These are phyloP conservation scores for Ormyrus labotus DNA, from an alignment of 2,888 invertebrate genomes.

Conservation along the genomic window DNA sequence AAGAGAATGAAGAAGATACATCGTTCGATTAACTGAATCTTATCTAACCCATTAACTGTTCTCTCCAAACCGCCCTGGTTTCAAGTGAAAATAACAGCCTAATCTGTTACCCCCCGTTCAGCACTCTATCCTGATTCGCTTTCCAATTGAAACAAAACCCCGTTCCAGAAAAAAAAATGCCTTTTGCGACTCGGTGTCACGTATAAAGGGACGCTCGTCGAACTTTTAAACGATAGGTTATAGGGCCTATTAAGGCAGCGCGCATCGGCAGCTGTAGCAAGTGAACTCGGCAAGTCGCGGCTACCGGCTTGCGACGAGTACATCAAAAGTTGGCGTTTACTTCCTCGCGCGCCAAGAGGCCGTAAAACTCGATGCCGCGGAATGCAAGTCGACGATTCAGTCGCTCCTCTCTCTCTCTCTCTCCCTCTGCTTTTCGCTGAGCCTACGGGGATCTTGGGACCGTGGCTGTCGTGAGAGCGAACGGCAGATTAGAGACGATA, in stretches of 20 bases:
- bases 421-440: too few relatives aligned
- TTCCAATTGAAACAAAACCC: too few relatives aligned
- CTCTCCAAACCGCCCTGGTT: too few relatives aligned
- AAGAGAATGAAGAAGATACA: too few relatives aligned
- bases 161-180: too few relatives aligned
- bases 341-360: constrained; percentile 62
- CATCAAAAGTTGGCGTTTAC: constrained; percentile 68
- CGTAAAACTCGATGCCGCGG: constrained; percentile 64
- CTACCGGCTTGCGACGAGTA: constrained; percentile 61
- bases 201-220: constrained; percentile 22
- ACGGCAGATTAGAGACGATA: too few relatives aligned
- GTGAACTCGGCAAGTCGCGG: constrained; percentile 63
- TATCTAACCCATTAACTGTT: too few relatives aligned
- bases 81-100: neutral
- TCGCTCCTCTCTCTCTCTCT: constrained; percentile 24
- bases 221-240: constrained; percentile 60
- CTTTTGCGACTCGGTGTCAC: neutral
- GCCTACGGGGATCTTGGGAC: too few relatives aligned
- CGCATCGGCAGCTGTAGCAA: constrained; percentile 57
- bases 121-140: too few relatives aligned
- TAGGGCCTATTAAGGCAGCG: constrained; percentile 38
- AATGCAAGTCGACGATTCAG: constrained; percentile 64
- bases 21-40: too few relatives aligned
- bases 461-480: too few relatives aligned
- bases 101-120: neutral